A percentile compares a stretch with the other conserved stretches of the same genome.
These are phyloP conservation scores for Tapirus indicus DNA, from an alignment of 2,797 vertebrate species.

Conservation along the genomic window DNA sequence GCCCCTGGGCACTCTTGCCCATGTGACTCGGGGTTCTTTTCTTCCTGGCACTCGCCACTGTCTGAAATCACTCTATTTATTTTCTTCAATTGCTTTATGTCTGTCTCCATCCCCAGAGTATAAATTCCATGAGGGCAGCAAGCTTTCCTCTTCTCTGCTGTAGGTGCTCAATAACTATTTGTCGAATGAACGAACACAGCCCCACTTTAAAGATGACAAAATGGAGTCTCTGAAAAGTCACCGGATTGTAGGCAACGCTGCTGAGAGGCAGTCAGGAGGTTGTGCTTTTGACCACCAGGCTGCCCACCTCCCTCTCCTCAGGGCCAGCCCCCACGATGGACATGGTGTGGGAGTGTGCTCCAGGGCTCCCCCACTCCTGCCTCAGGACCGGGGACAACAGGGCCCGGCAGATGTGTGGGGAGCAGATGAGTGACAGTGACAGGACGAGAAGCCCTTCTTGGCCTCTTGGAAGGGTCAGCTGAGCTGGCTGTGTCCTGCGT, in stretches of 20 bases:
- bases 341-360: not conserved
- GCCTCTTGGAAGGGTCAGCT: not conserved
- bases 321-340: rapidly evolving
- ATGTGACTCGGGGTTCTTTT: rapidly evolving
- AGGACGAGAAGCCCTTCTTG: not conserved
- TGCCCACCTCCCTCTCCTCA: not conserved
- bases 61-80: not conserved
- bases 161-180: not conserved
- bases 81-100: not conserved
- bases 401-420: not conserved
- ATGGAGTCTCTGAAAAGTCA: not conserved
- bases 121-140: not conserved
- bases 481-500: not conserved
- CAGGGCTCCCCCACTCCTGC: not conserved
- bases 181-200: not conserved
- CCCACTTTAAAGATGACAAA: not conserved
- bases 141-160: not conserved
- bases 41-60: not conserved
- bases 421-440: not conserved
- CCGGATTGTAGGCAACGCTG: not conserved
- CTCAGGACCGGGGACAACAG: not conserved
- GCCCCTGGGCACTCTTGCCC: not conserved
- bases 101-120: not conserved
- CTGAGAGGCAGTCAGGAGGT: not conserved
- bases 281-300: not conserved